Conservation (phyloP, 2,113 vertebrate genomes). For the Hyperopisus bebe region DNA sequence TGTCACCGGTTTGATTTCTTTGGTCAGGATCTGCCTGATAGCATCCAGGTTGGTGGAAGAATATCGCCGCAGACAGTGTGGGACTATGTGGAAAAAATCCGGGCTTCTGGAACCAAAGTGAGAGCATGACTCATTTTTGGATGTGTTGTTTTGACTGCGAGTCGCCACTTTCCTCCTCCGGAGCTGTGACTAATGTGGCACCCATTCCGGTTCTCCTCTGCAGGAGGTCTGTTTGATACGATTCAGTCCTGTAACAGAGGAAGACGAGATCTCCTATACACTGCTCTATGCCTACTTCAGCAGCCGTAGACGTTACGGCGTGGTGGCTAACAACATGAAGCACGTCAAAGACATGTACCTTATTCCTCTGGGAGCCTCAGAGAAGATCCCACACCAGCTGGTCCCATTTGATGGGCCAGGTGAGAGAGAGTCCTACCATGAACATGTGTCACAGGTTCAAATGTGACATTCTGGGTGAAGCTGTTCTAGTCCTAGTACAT, state of each 20-base stretch:
- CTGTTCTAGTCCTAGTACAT: neutral
- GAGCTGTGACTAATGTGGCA: neutral
- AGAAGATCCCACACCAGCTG: conserved; percentile 96
- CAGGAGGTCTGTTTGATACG: conserved; percentile 96
- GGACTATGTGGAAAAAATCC: conserved; percentile 98
- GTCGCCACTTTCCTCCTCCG: neutral
- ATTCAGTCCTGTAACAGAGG: conserved; percentile 89
- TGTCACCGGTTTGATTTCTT: neutral
- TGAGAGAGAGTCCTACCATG: conserved; percentile 46
- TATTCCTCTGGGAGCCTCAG: conserved; percentile 82
- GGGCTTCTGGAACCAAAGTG: conserved; percentile 95
- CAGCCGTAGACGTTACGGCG: conserved; percentile 90
- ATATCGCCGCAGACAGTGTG: conserved; percentile 95
- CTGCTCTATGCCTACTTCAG: conserved; percentile 94
- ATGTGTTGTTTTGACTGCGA: neutral
- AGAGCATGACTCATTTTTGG: conserved; percentile 20
- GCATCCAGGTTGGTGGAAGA: conserved; percentile 89
- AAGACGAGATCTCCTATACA: conserved; percentile 95
- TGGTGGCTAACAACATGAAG: conserved; percentile 92
- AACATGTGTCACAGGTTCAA: neutral
- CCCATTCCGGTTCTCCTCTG: conserved; percentile 26
- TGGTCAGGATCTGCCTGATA: conserved; percentile 86
- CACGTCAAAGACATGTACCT: conserved; percentile 98
- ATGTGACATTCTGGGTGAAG: neutral
- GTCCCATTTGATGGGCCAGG: conserved; percentile 98